Evolutionary conservation across 2,113 vertebrate genomes (phyloP), one percentile per base, ranked within the genome.

Genomic region (Halichoeres trimaculatus): DNA sequence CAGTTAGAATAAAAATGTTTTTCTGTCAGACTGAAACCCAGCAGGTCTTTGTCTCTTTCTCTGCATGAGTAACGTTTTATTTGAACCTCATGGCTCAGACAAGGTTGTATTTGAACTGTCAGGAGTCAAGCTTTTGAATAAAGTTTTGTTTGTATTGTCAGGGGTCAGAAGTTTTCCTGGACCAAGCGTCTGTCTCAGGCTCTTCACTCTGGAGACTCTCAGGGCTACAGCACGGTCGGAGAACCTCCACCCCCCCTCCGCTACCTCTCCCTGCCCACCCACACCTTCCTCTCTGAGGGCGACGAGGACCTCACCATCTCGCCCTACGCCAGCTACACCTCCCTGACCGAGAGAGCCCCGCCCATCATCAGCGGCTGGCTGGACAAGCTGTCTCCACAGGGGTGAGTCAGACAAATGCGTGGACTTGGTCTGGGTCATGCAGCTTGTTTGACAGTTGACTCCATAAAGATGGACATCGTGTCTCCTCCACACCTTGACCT

Each of bases 341-440:
- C 95, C 0, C 88, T 94, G 4, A 93, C 92, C 0, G 96, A 98
- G 83, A 94, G 85, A 34, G 92, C 94, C 0, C 84, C 88, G 5
- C 94, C 96, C 61, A 86, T 98, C 87, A 94, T 98, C 80, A 95
- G 93, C 0, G 94, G 96, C 74, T 99, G 98, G 97, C 91, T 99
- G 84, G 98, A 99, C 91, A 99, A 99, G 85, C 95, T 99, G n/a
- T 98, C 97, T 3, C 97, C 97, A 4, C 98, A 99, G 76, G 98
- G 98, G 97, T 99, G 92, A 14, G 81, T 77, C 67, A 67, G 83
- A 47, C 79, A 59, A 11, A 24, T 0, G 9, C 45, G n/a, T n/a
- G n/a, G n/a, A n/a, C n/a, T n/a, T n/a, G 19, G 17, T n/a, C 4
- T 16, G 17, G 4, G 17, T 14, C 8, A 19, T n/a, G 8, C 5